phyloP scores from a whole-genome alignment of 2,797 vertebrate genomes.

The Geotrypetes seraphini region DNA sequence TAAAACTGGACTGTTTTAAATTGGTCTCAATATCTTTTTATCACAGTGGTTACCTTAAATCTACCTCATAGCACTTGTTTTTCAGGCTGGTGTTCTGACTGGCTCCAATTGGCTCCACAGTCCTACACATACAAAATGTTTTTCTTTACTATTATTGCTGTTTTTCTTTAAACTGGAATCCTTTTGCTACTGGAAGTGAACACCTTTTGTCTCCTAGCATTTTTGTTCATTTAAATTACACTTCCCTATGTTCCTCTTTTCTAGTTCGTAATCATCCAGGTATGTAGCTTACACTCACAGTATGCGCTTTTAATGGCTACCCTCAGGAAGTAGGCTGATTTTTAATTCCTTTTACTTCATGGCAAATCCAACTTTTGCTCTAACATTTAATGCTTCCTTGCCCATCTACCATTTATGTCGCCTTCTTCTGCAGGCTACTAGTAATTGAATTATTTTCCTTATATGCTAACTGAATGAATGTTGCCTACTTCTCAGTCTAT shows the following conservation, averaged over 20 bases:
- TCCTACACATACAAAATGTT: background rate
- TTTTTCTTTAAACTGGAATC: conserved; percentile 9
- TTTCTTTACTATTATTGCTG: no score
- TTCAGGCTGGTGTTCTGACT: conserved; percentile 5
- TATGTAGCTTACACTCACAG: background rate
- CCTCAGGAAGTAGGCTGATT: conserved; percentile 9
- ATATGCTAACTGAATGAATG: conserved; percentile 2
- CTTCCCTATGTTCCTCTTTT: background rate
- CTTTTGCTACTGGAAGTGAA: background rate
- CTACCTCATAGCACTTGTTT: background rate
- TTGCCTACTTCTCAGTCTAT: conserved; percentile 1
- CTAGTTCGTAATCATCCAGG: background rate
- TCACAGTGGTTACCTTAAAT: background rate
- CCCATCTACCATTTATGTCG: conserved; percentile 5
- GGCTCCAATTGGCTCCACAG: conserved; percentile 14
- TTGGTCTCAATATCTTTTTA: background rate
- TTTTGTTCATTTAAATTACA: conserved; percentile 11
- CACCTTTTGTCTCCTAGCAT: conserved; percentile 5
- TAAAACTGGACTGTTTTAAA: no score
- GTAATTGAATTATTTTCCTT: conserved; percentile 19
- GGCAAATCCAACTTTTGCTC: conserved; percentile 6
- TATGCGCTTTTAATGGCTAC: conserved; percentile 15
- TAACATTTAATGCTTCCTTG: conserved; percentile 11
- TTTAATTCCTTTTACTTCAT: background rate
- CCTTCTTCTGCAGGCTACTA: background rate